Percentiles rank a stretch among this genome's conserved stretches.
These are phyloP conservation scores for Thalassaphorura encarpata DNA, from an alignment of 1,140 invertebrate genomes.

Conservation along the genomic window DNA sequence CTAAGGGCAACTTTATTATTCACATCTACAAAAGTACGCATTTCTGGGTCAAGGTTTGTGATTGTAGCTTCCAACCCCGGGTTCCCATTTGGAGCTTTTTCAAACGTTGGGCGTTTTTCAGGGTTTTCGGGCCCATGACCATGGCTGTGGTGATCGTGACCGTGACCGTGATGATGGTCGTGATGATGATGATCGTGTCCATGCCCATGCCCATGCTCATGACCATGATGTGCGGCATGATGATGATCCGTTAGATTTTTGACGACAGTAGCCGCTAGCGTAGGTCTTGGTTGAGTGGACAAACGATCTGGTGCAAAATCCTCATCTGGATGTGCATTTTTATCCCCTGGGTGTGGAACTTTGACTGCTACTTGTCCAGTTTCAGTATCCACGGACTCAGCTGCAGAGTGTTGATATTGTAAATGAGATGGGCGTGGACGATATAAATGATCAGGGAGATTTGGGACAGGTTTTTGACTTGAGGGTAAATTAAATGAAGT, in stretches of 20 bases:
- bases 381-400: constrained; percentile 25
- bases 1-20: constrained; percentile 74
- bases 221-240: neutral
- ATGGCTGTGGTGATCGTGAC: constrained; percentile 10
- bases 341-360: constrained; percentile 15
- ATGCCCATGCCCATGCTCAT: constrained; percentile 1
- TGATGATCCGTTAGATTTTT: neutral
- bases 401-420: constrained; percentile 31
- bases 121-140: constrained; percentile 4
- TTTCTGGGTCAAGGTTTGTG: constrained; percentile 54
- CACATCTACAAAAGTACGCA: constrained; percentile 56
- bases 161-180: neutral
- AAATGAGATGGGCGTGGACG: constrained; percentile 30
- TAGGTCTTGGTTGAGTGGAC: neutral
- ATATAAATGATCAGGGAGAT: constrained; percentile 28
- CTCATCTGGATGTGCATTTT: constrained; percentile 11
- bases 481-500: neutral
- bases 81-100: constrained; percentile 28
- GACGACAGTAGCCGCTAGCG: neutral
- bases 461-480: constrained; percentile 19
- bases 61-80: constrained; percentile 55
- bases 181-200: constrained; percentile 9
- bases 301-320: constrained; percentile 1
- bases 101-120: constrained; percentile 25
- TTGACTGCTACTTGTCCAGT: constrained; percentile 20